Evolutionary conservation across 2,113 vertebrate genomes (phyloP).

Genomic region (Equus quagga): DNA sequence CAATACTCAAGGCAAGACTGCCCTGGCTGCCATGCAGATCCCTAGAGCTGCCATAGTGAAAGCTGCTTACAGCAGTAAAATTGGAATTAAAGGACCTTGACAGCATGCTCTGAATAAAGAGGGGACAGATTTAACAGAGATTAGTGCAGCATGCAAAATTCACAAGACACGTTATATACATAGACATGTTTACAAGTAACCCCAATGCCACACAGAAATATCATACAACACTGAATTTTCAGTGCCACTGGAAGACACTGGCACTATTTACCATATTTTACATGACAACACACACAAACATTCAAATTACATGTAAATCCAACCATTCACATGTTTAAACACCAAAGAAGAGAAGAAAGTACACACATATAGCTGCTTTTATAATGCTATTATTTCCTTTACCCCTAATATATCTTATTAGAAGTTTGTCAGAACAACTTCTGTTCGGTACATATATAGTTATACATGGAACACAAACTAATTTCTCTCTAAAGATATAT

Average conservation of each 20-base stretch:
- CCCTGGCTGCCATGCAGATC: constrained; percentile 97
- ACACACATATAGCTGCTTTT: constrained; percentile 21
- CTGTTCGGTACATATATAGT: not conserved
- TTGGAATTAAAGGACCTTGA: constrained; percentile 98
- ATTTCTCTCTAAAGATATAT: constrained; percentile 25
- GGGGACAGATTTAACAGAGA: constrained; percentile 92
- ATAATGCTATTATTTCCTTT: constrained; percentile 65
- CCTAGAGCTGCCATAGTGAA: constrained; percentile 96
- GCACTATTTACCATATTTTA: constrained; percentile 58
- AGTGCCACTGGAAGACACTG: constrained; percentile 68
- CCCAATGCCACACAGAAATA: constrained; percentile 82
- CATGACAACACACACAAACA: constrained; percentile 80
- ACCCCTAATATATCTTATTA: constrained; percentile 48
- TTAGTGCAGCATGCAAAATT: constrained; percentile 90
- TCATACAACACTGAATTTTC: constrained; percentile 85
- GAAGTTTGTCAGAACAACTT: not conserved
- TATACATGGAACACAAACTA: not conserved
- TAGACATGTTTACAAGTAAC: constrained; percentile 82
- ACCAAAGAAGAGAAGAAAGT: constrained; percentile 70
- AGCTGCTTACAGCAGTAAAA: constrained; percentile 94
- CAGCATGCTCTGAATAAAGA: constrained; percentile 96
- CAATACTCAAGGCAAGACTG: constrained; percentile 94
- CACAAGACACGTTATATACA: constrained; percentile 85
- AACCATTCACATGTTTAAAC: constrained; percentile 65
- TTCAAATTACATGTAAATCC: constrained; percentile 83